Conservation (phyloP, 2,888 invertebrate genomes). For the Chrysodeixis includens region DNA sequence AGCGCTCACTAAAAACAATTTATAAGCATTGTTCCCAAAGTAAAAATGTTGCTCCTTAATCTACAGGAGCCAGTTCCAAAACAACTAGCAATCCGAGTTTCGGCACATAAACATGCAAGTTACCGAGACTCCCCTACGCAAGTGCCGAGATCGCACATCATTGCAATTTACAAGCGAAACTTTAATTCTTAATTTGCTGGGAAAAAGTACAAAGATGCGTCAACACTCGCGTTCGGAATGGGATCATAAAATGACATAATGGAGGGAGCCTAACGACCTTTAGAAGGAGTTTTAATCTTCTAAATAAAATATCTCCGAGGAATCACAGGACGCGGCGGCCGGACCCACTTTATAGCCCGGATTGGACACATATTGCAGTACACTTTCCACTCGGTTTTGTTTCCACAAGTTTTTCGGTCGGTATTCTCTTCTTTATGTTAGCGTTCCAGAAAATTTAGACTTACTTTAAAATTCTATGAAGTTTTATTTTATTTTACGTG, state of each 20-base stretch:
- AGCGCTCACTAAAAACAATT: neutral
- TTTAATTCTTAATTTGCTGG: constrained; percentile 66
- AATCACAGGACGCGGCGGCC: constrained; percentile 76
- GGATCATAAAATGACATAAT: constrained; percentile 81
- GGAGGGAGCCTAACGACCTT: constrained; percentile 78
- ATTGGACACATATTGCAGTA: constrained; percentile 70
- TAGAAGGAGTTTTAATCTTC: constrained; percentile 75
- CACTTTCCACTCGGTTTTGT: constrained; percentile 35
- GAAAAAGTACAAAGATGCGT: constrained; percentile 63
- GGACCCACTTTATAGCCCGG: constrained; percentile 72
- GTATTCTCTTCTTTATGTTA: constrained; percentile 17
- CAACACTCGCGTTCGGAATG: constrained; percentile 74
- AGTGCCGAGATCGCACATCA: constrained; percentile 61
- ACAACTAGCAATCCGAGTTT: neutral
- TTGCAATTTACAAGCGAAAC: constrained; percentile 71
- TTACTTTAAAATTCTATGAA: neutral
- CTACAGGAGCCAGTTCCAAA: constrained; percentile 12
- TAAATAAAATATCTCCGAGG: constrained; percentile 87
- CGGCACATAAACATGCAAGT: constrained; percentile 18
- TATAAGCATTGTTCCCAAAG: neutral
- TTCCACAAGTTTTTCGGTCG: constrained; percentile 48
- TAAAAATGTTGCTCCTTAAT: neutral
- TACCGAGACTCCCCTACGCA: constrained; percentile 24
- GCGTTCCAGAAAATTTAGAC: constrained; percentile 11
- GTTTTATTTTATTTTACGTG: constrained; percentile 18